Conservation (phyloP, 2,113 vertebrate species). For the Callospermophilus lateralis region DNA sequence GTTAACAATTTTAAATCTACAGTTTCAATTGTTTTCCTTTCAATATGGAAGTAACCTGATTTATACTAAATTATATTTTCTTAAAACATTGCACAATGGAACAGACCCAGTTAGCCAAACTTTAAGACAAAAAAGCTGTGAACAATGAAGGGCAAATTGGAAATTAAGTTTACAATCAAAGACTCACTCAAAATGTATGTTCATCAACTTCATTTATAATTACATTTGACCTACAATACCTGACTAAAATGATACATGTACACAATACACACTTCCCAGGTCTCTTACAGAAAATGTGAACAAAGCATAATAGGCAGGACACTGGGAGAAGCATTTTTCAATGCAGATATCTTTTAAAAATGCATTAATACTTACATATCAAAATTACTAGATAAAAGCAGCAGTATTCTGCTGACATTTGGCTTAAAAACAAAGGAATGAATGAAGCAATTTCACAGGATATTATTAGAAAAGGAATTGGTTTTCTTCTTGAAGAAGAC, state of each 20-base stretch:
- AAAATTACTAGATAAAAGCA: constrained; percentile 88
- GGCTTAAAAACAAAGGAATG: constrained; percentile 88
- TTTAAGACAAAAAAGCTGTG: constrained; percentile 71
- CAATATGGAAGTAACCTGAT: constrained; percentile 78
- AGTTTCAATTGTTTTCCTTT: constrained; percentile 84
- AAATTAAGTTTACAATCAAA: constrained; percentile 67
- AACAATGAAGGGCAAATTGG: constrained; percentile 67
- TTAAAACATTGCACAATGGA: constrained; percentile 85
- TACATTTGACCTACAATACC: constrained; percentile 85
- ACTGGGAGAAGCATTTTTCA: constrained; percentile 74
- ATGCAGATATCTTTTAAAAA: constrained; percentile 75
- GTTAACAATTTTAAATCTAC: constrained; percentile 87
- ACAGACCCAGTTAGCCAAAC: constrained; percentile 78
- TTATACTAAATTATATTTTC: constrained; percentile 84
- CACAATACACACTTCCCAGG: constrained; percentile 80
- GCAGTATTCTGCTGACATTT: constrained; percentile 88
- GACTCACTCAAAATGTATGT: constrained; percentile 64
- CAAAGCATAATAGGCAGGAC: constrained; percentile 84
- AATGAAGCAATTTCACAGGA: constrained; percentile 87
- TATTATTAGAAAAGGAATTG: constrained; percentile 89
- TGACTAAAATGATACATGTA: constrained; percentile 66
- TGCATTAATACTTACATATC: constrained; percentile 80
- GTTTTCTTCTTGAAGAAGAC: constrained; percentile 93
- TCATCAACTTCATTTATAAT: constrained; percentile 84
- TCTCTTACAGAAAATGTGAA: constrained; percentile 84